A percentile compares a stretch with the other conserved stretches of the same genome.
Conservation (phyloP, 2,113 vertebrate species). For the Scartelaos histophorus region DNA sequence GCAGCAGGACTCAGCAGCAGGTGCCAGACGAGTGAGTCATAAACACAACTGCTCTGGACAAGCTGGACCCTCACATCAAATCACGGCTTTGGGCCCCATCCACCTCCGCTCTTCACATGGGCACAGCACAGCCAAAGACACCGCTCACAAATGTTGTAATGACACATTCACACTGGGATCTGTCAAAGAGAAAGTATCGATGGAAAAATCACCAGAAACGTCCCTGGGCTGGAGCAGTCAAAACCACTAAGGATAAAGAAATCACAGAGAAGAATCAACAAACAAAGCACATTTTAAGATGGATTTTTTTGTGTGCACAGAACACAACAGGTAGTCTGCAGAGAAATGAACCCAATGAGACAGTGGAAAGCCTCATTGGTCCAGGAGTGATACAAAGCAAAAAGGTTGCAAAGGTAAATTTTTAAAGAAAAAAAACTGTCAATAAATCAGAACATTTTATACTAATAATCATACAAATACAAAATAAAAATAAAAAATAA, state of each 20-base stretch:
- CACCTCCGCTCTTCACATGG: constrained; percentile 56
- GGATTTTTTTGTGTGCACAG: too few species aligned
- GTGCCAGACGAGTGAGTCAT: constrained; percentile 73
- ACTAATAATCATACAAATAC: too few species aligned
- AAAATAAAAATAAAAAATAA: too few species aligned
- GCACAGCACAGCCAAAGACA: constrained; percentile 34
- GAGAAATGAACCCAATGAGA: too few species aligned
- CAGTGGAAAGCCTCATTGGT: too few species aligned
- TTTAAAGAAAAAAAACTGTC: too few species aligned
- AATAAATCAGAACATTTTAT: too few species aligned
- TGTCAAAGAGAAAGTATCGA: neutral
- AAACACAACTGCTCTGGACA: constrained; percentile 77
- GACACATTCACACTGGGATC: neutral
- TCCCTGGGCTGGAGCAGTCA: neutral
- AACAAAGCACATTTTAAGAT: too few species aligned
- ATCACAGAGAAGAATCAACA: neutral
- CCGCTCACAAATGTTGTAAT: constrained; percentile 20
- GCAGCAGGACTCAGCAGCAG: constrained; percentile 62
- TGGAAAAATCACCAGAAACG: neutral
- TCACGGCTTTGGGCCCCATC: constrained; percentile 73
- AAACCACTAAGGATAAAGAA: neutral
- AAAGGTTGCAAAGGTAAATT: too few species aligned
- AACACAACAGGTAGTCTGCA: too few species aligned
- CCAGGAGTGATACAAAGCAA: too few species aligned
- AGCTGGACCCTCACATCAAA: constrained; percentile 77